Conservation (phyloP, 2,113 vertebrate genomes). For the Xiphias gladius region DNA sequence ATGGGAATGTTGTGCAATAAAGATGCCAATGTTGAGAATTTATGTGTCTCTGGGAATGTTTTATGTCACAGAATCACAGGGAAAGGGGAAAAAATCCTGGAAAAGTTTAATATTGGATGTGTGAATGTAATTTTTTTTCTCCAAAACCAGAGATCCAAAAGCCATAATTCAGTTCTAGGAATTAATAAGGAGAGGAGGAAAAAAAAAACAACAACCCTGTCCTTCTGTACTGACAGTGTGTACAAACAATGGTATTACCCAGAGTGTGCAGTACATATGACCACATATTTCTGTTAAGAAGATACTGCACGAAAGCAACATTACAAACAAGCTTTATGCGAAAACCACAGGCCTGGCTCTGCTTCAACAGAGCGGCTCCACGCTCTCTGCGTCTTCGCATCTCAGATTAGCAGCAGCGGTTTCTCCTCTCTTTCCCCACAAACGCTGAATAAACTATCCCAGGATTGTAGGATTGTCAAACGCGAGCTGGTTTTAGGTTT, state of each 20-base stretch:
- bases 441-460: slow-evolving; percentile 6
- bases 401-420: slow-evolving; percentile 25
- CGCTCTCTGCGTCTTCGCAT: slow-evolving; percentile 1
- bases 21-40: slow-evolving; percentile 83
- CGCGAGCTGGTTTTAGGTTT: not conserved
- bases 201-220: not conserved
- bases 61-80: slow-evolving; percentile 11
- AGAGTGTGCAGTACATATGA: not conserved
- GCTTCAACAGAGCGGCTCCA: not conserved
- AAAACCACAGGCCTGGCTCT: not conserved
- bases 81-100: not conserved
- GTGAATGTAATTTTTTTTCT: not conserved
- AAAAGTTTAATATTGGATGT: not conserved
- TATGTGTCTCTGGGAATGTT: not conserved
- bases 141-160: not conserved
- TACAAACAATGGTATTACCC: not conserved
- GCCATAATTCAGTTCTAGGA: slow-evolving; percentile 1
- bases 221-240: not conserved
- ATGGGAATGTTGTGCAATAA: slow-evolving; percentile 99
- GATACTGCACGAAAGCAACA: not conserved
- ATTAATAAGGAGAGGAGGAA: not conserved
- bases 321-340: slow-evolving; percentile 9
- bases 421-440: slow-evolving; percentile 8
- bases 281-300: not conserved
- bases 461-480: not conserved